phyloP scores from a whole-genome alignment of 2,888 invertebrate species.

The Dryobota labecula region DNA sequence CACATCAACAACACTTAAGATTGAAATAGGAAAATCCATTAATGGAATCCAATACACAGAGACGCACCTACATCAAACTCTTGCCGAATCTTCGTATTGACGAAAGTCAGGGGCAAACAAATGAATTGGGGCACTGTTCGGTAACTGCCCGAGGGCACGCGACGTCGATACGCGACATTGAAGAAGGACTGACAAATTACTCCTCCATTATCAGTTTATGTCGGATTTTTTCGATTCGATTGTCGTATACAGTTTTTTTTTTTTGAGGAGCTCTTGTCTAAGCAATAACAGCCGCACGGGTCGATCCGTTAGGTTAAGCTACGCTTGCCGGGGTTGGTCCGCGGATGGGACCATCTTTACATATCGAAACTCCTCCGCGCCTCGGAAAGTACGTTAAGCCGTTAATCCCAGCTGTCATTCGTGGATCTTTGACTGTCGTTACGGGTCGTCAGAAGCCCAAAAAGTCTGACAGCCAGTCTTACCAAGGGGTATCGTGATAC shows the following conservation, averaged over 20 bases:
- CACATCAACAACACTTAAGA: slow-evolving; percentile 24
- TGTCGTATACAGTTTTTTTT: slow-evolving; percentile 21
- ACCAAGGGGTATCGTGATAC: too few relatives aligned
- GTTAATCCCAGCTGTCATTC: too few relatives aligned
- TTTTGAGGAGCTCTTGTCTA: too few relatives aligned
- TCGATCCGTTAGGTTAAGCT: too few relatives aligned
- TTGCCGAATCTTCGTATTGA: slow-evolving; percentile 67
- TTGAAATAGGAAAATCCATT: slow-evolving; percentile 60
- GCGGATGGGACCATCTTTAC: too few relatives aligned
- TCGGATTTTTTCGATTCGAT: slow-evolving; percentile 45
- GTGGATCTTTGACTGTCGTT: too few relatives aligned
- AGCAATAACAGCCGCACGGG: too few relatives aligned
- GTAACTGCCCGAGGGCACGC: slow-evolving; percentile 74
- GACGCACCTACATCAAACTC: slow-evolving; percentile 73
- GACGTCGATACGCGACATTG: slow-evolving; percentile 69
- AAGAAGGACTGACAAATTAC: slow-evolving; percentile 70
- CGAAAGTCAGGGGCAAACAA: slow-evolving; percentile 75
- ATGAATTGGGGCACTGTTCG: slow-evolving; percentile 67
- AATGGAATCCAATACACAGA: slow-evolving; percentile 38
- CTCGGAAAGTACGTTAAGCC: too few relatives aligned
- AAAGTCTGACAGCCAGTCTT: too few relatives aligned
- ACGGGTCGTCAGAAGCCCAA: too few relatives aligned
- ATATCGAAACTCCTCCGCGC: too few relatives aligned
- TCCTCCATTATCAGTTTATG: slow-evolving; percentile 67
- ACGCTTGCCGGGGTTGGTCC: too few relatives aligned